Base-by-base conservation (phyloP, 64 coral and sea anemone genomes). In the Cladopsammia gracilis region DNA sequence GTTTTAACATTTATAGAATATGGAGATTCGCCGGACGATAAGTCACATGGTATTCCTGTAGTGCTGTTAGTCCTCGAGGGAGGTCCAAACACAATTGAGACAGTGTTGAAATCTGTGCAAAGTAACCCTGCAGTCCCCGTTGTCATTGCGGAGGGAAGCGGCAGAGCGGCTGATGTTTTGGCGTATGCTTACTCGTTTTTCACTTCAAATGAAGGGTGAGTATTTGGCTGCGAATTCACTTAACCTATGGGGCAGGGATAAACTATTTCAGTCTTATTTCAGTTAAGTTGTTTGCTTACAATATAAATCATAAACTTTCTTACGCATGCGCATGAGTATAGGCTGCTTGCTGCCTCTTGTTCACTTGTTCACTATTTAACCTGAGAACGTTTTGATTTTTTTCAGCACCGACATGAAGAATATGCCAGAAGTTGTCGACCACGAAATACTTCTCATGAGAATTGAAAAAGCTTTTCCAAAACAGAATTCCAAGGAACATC, bases 381-480 rank as follows among this genome's bases (percentile, higher is more conserved):
- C 12, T 56, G 7, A 56, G 7, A 56, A 1, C 7, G 53, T 56
- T 56, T 56, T 56, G 53, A 7, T 56, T 10, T 56, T 81, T 83
- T 1, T 83, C 53, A 91, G 89, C 10, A 44, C 43, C 56, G 89
- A 93, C 5, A 93, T 87, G 54, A 74, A 83, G 24, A 88, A 94
- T 53, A 24, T 97, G 22, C 49, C 74, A 48, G 92, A 97, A 66
- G 71, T 97, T 4, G 88, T 94, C 44, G 96, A 94, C 64, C 96
- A 97, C 46, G 88, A 84, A 45, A 87, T 94, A 26, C 77, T 97
- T n/a, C 64, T 91, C 24, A 78, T 86, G 73, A 97, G 81, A 56
- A 97, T 97, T 64, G 54, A 94, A 22, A 93, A 90, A 84, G 92
- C 96, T 0, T 97, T 94, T 85, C 96, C 96, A 19, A 92, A 94